A percentile compares a stretch with the other conserved stretches of the same genome.
phyloP scores from a whole-genome alignment of 2,797 vertebrate genomes.

The Diceros bicornis region DNA sequence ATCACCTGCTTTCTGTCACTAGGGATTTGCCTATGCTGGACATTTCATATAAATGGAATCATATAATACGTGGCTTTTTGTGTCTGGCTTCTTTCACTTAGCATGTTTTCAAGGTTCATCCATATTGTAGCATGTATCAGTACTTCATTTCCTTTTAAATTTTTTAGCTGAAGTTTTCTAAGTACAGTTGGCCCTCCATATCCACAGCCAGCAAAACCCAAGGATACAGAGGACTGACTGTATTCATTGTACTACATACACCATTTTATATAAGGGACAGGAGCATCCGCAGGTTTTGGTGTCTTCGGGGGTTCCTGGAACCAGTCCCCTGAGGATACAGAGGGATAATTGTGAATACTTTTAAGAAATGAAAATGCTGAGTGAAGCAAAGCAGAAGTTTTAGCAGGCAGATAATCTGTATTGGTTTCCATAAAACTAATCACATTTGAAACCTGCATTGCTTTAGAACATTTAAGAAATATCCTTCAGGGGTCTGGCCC shows the following conservation, averaged over 20 bases:
- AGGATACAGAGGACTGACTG: too few relatives aligned
- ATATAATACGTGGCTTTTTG: neutral
- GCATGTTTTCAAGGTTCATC: slow-evolving; percentile 8
- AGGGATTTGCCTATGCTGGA: neutral
- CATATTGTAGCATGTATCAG: neutral
- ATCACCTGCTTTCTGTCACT: neutral
- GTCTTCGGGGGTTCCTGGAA: too few relatives aligned
- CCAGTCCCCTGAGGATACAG: too few relatives aligned
- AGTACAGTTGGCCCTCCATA: neutral
- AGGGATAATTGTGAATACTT: neutral
- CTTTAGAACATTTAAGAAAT: slow-evolving; percentile 51
- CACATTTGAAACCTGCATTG: slow-evolving; percentile 27
- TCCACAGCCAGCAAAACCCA: too few relatives aligned
- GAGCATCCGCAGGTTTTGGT: too few relatives aligned
- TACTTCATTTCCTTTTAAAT: slow-evolving; percentile 15
- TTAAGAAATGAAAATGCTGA: neutral
- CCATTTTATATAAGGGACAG: too few relatives aligned
- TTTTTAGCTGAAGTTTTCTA: slow-evolving; percentile 34
- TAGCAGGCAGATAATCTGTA: slow-evolving; percentile 26
- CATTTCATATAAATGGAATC: slow-evolving; percentile 13
- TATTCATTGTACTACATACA: too few relatives aligned
- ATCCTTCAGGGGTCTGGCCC: neutral
- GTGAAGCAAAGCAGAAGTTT: slow-evolving; percentile 26
- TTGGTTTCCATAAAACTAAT: neutral
- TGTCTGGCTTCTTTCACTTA: neutral